phyloP scores from a whole-genome alignment of 1,140 invertebrate genomes.

The Monochamus saltuarius region DNA sequence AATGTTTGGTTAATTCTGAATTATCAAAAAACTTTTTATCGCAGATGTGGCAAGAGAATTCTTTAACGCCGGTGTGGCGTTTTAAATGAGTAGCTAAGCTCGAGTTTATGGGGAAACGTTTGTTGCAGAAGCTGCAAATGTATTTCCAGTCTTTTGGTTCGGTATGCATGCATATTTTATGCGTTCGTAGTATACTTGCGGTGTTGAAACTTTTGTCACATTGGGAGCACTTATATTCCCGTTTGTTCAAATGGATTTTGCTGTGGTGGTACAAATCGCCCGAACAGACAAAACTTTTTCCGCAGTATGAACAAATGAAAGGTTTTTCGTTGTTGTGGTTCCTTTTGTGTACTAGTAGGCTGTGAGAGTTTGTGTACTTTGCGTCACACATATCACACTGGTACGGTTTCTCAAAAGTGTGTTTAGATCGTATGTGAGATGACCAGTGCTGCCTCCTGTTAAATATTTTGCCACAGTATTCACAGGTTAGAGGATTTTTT shows the following conservation, averaged over 20 bases:
- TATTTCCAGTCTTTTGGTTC: slow-evolving; percentile 38
- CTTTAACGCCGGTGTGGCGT: slow-evolving; percentile 29
- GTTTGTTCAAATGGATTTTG: slow-evolving; percentile 37
- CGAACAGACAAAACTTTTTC: slow-evolving; percentile 33
- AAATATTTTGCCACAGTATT: slow-evolving; percentile 35
- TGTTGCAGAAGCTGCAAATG: slow-evolving; percentile 26
- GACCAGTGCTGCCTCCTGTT: slow-evolving; percentile 33
- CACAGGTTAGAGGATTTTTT: slow-evolving; percentile 29
- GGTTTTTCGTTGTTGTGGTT: slow-evolving; percentile 37
- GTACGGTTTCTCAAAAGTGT: slow-evolving; percentile 37
- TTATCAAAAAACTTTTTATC: slow-evolving; percentile 96
- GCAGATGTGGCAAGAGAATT: slow-evolving; percentile 82
- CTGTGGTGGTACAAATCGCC: slow-evolving; percentile 35
- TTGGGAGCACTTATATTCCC: slow-evolving; percentile 32
- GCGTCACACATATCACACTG: slow-evolving; percentile 35
- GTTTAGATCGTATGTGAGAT: slow-evolving; percentile 32
- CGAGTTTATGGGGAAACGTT: slow-evolving; percentile 35
- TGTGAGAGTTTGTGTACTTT: slow-evolving; percentile 30
- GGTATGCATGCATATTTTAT: slow-evolving; percentile 34
- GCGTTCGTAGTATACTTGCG: slow-evolving; percentile 31
- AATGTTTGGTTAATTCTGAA: slow-evolving; percentile 95
- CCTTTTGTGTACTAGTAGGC: slow-evolving; percentile 32
- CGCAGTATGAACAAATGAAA: slow-evolving; percentile 32
- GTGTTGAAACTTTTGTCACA: slow-evolving; percentile 37
- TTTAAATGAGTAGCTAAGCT: slow-evolving; percentile 28